Conservation (phyloP, 2,888 invertebrate genomes). For the Meiosimyza platycephala region DNA sequence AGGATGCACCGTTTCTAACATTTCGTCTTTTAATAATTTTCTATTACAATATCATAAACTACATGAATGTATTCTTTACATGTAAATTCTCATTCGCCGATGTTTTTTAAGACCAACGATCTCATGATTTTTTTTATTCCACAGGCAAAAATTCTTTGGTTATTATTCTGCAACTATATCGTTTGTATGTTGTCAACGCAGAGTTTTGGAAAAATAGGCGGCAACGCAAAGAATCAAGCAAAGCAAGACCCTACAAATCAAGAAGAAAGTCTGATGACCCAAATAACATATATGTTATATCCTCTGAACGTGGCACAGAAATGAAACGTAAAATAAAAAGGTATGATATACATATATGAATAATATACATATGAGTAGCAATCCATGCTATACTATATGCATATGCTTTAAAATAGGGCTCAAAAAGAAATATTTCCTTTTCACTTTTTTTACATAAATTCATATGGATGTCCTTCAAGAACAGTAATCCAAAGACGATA, state of each 20-base stretch:
- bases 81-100: slow-evolving; percentile 73
- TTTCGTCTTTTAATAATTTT: slow-evolving; percentile 88
- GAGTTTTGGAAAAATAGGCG: slow-evolving; percentile 71
- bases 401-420: too few species aligned
- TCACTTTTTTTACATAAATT: too few species aligned
- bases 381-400: too few species aligned
- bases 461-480: too few species aligned
- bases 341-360: slow-evolving; percentile 44
- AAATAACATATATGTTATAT: slow-evolving; percentile 71
- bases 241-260: slow-evolving; percentile 55
- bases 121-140: neutral
- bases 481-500: too few species aligned
- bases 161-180: slow-evolving; percentile 86
- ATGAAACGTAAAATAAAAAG: slow-evolving; percentile 60
- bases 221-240: slow-evolving; percentile 56
- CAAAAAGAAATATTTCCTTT: too few species aligned
- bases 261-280: slow-evolving; percentile 61
- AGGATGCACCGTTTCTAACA: slow-evolving; percentile 89
- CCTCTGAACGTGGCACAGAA: slow-evolving; percentile 62
- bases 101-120: neutral
- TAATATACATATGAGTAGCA: too few species aligned
- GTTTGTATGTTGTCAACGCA: slow-evolving; percentile 83
- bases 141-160: slow-evolving; percentile 83
- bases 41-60: slow-evolving; percentile 88
- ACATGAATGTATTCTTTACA: slow-evolving; percentile 97